Percentiles rank a stretch among this genome's conserved stretches.
Evolutionary conservation across 2,113 vertebrate species (phyloP).

Genomic region (Numenius arquata): DNA sequence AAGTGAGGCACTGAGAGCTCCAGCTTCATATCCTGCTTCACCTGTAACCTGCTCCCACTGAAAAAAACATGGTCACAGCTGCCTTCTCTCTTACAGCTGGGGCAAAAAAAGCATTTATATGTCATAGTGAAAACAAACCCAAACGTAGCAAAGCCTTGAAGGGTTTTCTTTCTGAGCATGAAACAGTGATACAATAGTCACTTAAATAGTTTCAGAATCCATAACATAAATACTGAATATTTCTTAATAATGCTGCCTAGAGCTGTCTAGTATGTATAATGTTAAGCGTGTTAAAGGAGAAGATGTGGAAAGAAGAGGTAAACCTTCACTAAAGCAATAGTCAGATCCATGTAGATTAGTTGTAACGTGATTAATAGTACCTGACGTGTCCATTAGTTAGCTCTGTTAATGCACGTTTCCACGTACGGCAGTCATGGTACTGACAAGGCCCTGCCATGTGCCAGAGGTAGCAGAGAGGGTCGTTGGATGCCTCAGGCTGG

Average conservation of each 20-base stretch:
- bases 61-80: not conserved
- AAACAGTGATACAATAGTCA: not conserved
- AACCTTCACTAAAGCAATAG: not conserved
- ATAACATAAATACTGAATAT: not conserved
- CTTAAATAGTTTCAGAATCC: not conserved
- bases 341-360: not conserved
- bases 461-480: constrained; percentile 3
- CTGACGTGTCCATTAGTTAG: not conserved
- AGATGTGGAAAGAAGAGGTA: not conserved
- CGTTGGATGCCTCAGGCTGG: not conserved
- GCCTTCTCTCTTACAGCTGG: not conserved
- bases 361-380: not conserved
- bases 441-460: not conserved
- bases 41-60: not conserved
- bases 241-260: not conserved
- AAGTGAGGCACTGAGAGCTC: not conserved
- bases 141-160: not conserved
- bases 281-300: not conserved
- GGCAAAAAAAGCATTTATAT: not conserved
- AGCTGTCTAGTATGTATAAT: not conserved
- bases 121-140: not conserved
- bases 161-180: not conserved
- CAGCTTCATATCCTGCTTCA: not conserved
- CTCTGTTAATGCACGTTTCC: not conserved
- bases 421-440: not conserved